Conservation (phyloP, 2,113 vertebrate genomes). For the Tiliqua scincoides region DNA sequence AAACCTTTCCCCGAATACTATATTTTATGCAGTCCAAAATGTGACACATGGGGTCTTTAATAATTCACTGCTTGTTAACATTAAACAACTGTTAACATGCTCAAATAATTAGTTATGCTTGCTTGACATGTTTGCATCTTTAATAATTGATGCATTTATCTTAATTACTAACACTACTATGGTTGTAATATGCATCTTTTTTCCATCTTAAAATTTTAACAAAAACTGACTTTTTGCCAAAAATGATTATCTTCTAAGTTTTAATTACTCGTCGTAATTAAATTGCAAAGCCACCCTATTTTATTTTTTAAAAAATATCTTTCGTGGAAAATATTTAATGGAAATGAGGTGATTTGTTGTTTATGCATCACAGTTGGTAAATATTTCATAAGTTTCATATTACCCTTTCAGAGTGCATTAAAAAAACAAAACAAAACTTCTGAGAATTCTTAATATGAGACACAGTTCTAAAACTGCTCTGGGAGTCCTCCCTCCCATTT, state of each 20-base stretch:
- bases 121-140: constrained; percentile 99
- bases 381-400: constrained; percentile 86
- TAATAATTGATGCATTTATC: constrained; percentile 99
- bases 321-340: constrained; percentile 80
- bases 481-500: not conserved
- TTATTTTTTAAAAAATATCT: constrained; percentile 78
- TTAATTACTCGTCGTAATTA: constrained; percentile 97
- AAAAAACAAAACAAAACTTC: constrained; percentile 58
- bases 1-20: constrained; percentile 80
- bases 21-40: constrained; percentile 91
- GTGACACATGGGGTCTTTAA: constrained; percentile 92
- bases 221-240: constrained; percentile 90
- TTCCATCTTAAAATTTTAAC: constrained; percentile 87
- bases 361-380: constrained; percentile 80
- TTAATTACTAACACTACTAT: constrained; percentile 99
- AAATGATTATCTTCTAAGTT: constrained; percentile 96
- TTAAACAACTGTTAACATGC: constrained; percentile 99
- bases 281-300: constrained; percentile 87
- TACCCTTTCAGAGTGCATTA: constrained; percentile 75
- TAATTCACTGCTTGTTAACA: constrained; percentile 99
- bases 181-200: constrained; percentile 88
- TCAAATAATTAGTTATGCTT: constrained; percentile 99
- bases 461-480: constrained; percentile 71
- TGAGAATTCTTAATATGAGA: constrained; percentile 73
- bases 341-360: constrained; percentile 83